Evolutionary conservation across 1,140 invertebrate species (phyloP).

Genomic region (Aphelenchoides besseyi): DNA sequence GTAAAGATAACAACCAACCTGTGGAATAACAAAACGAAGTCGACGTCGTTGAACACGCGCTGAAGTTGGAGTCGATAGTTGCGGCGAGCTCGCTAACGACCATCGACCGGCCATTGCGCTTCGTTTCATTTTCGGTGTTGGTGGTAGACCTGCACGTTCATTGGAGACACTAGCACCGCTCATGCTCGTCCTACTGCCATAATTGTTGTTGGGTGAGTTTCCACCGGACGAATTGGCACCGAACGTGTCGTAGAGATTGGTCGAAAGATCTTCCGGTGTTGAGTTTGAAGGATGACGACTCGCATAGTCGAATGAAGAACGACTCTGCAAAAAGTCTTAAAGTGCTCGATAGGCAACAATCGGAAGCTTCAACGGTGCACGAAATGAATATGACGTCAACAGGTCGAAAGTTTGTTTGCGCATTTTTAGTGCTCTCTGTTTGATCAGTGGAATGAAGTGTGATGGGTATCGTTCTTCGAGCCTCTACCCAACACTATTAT

Average conservation of each 20-base stretch:
- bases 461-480: too few relatives aligned
- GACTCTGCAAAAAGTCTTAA: neutral
- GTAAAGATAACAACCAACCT: constrained; percentile 17
- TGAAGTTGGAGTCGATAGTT: constrained; percentile 14
- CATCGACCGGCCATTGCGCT: constrained; percentile 8
- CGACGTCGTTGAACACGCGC: neutral
- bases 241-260: neutral
- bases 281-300: neutral
- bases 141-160: neutral
- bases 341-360: neutral
- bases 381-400: neutral
- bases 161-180: neutral
- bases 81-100: neutral
- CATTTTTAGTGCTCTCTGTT: neutral
- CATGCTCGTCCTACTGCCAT: neutral
- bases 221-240: neutral
- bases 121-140: neutral
- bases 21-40: constrained; percentile 34
- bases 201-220: neutral
- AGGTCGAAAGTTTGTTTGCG: neutral
- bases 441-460: neutral
- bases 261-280: neutral
- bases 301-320: constrained; percentile 9
- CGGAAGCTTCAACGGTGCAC: neutral
- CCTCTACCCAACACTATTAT: too few relatives aligned